Conservation (phyloP, 2,113 vertebrate genomes). For the Oceanodroma tethys region DNA sequence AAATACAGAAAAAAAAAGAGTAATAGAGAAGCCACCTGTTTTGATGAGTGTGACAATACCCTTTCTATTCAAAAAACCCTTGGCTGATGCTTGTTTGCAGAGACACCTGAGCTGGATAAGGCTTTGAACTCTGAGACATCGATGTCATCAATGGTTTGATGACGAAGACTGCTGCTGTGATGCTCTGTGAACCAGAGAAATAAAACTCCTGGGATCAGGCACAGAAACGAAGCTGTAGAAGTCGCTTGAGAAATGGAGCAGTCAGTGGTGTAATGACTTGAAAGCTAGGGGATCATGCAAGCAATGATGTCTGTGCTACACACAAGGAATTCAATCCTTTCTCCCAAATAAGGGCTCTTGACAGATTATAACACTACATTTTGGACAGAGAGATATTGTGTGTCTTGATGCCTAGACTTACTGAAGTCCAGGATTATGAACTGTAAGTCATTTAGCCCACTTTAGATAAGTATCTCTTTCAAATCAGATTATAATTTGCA, state of each 20-base stretch:
- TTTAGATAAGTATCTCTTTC: conserved; percentile 51
- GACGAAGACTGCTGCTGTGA: neutral
- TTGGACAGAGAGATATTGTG: neutral
- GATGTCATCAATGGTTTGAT: neutral
- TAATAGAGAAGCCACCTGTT: neutral
- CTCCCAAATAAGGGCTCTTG: neutral
- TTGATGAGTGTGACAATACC: neutral
- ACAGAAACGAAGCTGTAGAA: neutral
- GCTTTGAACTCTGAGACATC: neutral
- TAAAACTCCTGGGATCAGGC: neutral
- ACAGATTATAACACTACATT: neutral
- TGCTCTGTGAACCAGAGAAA: neutral
- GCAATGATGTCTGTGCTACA: neutral
- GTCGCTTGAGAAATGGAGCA: neutral
- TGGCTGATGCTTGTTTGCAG: neutral
- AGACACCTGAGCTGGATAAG: neutral
- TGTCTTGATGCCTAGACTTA: neutral
- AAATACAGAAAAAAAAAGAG: neutral
- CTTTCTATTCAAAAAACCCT: neutral
- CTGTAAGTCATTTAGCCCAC: conserved; percentile 23
- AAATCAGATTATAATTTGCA: conserved; percentile 61
- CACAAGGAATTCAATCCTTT: neutral
- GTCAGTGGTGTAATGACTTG: neutral
- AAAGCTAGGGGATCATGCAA: neutral
- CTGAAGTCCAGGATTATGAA: conserved; percentile 13